phyloP scores from a whole-genome alignment of 2,113 vertebrate genomes.

The Xenus cinereus region DNA sequence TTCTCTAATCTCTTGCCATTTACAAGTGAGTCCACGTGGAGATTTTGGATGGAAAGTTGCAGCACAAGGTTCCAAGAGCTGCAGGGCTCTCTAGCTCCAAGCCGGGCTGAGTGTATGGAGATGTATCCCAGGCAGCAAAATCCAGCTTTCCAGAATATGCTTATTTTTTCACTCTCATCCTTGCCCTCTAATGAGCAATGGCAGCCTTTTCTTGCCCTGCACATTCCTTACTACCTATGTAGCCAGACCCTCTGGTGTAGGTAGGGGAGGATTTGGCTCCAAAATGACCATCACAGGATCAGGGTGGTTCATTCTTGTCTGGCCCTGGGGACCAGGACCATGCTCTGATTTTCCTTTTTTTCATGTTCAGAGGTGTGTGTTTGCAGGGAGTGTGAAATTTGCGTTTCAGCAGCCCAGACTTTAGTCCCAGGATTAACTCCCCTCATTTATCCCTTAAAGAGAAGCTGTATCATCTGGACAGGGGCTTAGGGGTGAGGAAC shows the following conservation, averaged over 20 bases:
- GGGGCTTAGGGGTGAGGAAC: neutral
- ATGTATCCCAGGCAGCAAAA: constrained; percentile 60
- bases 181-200: neutral
- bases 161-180: constrained; percentile 38
- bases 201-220: neutral
- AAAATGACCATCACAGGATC: neutral
- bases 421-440: neutral
- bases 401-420: neutral
- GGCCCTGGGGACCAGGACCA: fast-evolving
- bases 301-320: neutral
- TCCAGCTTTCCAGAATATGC: constrained; percentile 38
- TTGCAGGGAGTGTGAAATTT: neutral
- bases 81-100: neutral
- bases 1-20: constrained; percentile 67
- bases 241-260: neutral
- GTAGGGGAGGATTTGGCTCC: neutral
- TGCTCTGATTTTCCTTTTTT: neutral
- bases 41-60: constrained; percentile 53
- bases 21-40: constrained; percentile 56
- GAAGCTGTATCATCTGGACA: neutral
- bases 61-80: constrained; percentile 40
- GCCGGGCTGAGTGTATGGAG: constrained; percentile 25
- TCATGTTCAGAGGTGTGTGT: neutral
- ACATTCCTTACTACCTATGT: neutral
- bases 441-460: neutral